phyloP scores from a whole-genome alignment of 2,888 invertebrate species.

The Hypercompe scribonia region DNA sequence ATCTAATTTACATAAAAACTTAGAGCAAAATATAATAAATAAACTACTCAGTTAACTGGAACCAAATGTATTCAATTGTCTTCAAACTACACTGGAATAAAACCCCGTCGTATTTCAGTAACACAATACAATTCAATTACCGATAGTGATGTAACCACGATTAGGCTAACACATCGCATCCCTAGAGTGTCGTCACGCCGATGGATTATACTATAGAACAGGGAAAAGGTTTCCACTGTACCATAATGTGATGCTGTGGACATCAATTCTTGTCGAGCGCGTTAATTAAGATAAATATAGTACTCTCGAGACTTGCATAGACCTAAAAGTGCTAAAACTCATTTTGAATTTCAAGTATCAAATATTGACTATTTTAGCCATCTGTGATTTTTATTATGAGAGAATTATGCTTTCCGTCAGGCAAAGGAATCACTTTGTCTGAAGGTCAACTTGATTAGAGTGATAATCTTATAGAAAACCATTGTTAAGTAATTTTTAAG shows the following conservation, averaged over 20 bases:
- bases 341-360: not conserved
- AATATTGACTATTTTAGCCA: not conserved
- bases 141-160: conserved; percentile 20
- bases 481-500: too few species aligned
- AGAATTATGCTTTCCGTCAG: too few species aligned
- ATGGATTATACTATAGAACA: conserved; percentile 17
- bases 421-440: too few species aligned
- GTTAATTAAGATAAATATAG: conserved; percentile 23
- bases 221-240: conserved; percentile 16
- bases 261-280: conserved; percentile 20
- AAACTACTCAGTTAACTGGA: not conserved
- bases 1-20: too few species aligned
- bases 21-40: not conserved
- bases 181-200: conserved; percentile 5
- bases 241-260: conserved; percentile 11
- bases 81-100: not conserved
- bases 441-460: too few species aligned
- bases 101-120: conserved; percentile 10
- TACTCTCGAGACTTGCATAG: not conserved
- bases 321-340: not conserved
- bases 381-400: too few species aligned
- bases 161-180: conserved; percentile 17
- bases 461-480: too few species aligned
- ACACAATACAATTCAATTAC: conserved; percentile 28
- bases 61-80: not conserved